Conservation (phyloP, 2,113 vertebrate species). For the Callaeas wilsoni region DNA sequence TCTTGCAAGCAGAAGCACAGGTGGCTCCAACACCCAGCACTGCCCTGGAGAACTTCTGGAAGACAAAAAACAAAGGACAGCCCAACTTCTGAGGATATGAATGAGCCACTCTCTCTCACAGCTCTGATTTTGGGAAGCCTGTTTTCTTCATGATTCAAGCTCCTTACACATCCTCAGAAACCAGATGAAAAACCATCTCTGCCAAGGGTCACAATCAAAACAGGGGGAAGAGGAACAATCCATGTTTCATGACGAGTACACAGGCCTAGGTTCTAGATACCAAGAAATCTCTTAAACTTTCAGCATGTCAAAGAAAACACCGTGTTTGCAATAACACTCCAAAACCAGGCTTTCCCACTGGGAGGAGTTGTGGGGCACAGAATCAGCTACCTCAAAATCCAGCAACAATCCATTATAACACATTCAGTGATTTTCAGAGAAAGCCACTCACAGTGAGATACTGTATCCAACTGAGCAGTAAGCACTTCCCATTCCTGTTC, state of each 20-base stretch:
- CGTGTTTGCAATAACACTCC: background rate
- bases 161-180: background rate
- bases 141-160: background rate
- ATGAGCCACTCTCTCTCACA: background rate
- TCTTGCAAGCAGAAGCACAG: background rate
- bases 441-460: background rate
- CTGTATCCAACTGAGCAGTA: background rate
- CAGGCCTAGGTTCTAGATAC: background rate
- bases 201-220: background rate
- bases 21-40: background rate
- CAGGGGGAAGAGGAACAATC: background rate
- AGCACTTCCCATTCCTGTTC: conserved; percentile 5
- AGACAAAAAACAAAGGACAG: background rate
- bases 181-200: background rate
- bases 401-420: background rate
- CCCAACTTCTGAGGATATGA: background rate
- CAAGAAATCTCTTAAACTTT: background rate
- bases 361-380: background rate
- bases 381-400: background rate
- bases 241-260: background rate
- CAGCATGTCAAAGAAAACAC: background rate
- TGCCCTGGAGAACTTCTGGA: background rate
- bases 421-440: background rate
- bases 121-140: background rate
- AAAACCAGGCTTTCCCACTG: background rate